Base-by-base conservation (phyloP, 2,113 vertebrate genomes). In the Grallaria varia region DNA sequence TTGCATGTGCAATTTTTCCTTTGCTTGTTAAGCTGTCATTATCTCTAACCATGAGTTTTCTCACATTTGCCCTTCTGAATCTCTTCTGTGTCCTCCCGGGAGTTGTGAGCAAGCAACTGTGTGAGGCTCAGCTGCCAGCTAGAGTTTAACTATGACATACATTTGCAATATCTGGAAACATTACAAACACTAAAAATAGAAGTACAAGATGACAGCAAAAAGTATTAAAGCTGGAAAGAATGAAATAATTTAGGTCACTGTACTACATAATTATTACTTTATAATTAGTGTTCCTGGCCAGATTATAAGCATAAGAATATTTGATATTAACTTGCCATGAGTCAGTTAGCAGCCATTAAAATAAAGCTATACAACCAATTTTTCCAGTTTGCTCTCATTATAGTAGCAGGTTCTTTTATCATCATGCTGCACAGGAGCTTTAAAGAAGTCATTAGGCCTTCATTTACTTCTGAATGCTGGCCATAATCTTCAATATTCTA, bases 21-120 rank as follows among this genome's bases (percentile, higher is more conserved):
- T 74, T 75, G 1, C 33, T 14, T 69, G 5, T 45, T 81, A 28
- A 81, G 20, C 7, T 37, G 3, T 23, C 28, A n/a, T 22, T 30
- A 20, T 21, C 55, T 56, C 40, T 45, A 13, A 20, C 5, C 30
- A 55, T 0, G 0, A 15, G 14, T 50, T 64, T 83, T 75, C 25
- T 87, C 15, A 39, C 15, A 7, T n/a, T 84, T 76, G 5, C 5
- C 22, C 10, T 75, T 49, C 28, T 2, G 14, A 75, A 72, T 40
- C 5, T 62, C 6, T 25, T 21, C 28, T 1, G 0, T 15, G 19
- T 37, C 20, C 10, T 8, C 2, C 30, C 31, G 30, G 6, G 25
- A 27, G 23, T 10, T 39, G 12, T 16, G 24, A 68, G 20, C 0
- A 0, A 82, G 49, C 0, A 1, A 10, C 14, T 66, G 18, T 4